Percentiles rank a stretch among this genome's conserved stretches.
phyloP scores from a whole-genome alignment of 1,140 invertebrate species.

The Diachasma alloeum region DNA sequence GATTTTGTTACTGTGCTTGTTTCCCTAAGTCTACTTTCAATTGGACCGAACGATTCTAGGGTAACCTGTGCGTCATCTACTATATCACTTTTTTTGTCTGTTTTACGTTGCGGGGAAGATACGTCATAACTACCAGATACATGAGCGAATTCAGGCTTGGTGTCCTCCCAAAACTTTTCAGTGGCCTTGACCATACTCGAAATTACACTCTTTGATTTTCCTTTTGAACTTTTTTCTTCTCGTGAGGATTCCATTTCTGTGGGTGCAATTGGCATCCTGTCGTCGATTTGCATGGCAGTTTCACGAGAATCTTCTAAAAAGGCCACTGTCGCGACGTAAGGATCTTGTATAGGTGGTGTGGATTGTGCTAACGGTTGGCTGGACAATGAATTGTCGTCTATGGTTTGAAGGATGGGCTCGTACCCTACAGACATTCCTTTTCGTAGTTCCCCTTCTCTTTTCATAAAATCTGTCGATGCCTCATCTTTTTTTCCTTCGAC shows the following conservation, averaged over 20 bases:
- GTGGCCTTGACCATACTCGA: slow-evolving; percentile 46
- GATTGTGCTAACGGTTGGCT: neutral
- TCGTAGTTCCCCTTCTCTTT: neutral
- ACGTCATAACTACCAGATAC: slow-evolving; percentile 45
- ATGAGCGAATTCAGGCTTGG: slow-evolving; percentile 52
- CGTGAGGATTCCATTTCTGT: slow-evolving; percentile 34
- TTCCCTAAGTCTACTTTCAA: slow-evolving; percentile 31
- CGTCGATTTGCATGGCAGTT: slow-evolving; percentile 9
- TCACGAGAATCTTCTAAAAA: slow-evolving; percentile 39
- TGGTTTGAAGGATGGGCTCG: neutral
- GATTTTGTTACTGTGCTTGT: slow-evolving; percentile 28
- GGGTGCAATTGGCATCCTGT: neutral
- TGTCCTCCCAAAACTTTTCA: slow-evolving; percentile 55
- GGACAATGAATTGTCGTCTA: neutral
- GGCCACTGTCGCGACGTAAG: slow-evolving; percentile 31
- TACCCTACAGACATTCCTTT: neutral
- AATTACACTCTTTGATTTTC: slow-evolving; percentile 43
- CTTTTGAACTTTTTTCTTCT: slow-evolving; percentile 29
- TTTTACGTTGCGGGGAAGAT: slow-evolving; percentile 30
- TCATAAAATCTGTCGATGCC: neutral
- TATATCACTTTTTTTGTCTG: neutral
- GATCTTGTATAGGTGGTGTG: neutral
- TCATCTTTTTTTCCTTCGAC: neutral
- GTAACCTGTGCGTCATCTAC: slow-evolving; percentile 37
- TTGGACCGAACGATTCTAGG: slow-evolving; percentile 41